A percentile compares a stretch with the other conserved stretches of the same genome.
Conservation (phyloP, 2,797 vertebrate genomes). For the Chelonia mydas region DNA sequence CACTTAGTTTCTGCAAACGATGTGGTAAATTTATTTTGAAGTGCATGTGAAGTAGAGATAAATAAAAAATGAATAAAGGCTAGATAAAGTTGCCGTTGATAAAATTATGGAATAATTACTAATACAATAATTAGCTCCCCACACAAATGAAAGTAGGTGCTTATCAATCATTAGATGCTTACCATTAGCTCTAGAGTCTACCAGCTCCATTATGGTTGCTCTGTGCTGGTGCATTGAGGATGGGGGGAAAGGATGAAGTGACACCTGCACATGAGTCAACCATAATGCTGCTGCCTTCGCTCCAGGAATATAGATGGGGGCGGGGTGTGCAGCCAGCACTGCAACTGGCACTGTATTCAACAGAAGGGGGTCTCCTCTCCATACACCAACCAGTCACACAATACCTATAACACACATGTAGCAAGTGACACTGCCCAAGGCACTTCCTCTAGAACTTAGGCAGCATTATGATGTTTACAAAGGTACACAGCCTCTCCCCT, state of each 20-base stretch:
- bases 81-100: neutral
- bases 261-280: neutral
- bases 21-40: neutral
- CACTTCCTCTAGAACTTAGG: neutral
- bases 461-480: neutral
- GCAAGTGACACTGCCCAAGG: neutral
- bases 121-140: neutral
- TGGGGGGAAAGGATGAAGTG: neutral
- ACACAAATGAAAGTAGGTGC: neutral
- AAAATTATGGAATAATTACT: neutral
- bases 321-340: neutral
- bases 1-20: neutral
- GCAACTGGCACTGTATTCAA: neutral
- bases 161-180: neutral
- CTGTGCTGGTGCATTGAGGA: neutral
- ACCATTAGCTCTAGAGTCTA: neutral
- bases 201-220: neutral
- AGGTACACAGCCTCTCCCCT: neutral
- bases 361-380: neutral
- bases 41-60: neutral
- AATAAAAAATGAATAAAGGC: neutral
- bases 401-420: neutral
- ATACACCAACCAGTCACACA: neutral
- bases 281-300: neutral
- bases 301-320: neutral